Evolutionary conservation across 2,888 invertebrate genomes (phyloP), one percentile per base, ranked within the genome.

Genomic region (Aphodius sticticus): DNA sequence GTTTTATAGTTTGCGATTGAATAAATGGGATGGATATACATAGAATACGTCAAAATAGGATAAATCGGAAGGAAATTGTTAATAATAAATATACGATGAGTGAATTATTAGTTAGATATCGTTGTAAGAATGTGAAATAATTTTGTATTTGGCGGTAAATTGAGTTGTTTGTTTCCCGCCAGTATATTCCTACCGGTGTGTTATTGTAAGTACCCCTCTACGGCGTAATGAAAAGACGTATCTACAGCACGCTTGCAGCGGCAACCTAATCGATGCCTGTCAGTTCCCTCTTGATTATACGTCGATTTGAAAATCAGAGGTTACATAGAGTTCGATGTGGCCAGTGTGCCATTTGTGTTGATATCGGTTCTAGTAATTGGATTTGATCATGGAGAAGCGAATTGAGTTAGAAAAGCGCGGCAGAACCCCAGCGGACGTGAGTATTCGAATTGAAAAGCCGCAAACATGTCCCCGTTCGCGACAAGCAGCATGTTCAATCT

Each of bases 361-460:
- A 76, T 78, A 69, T 77, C 78, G 78, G 76, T 76, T 69, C 69
- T 37, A 70, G 74, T 79, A 80, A 77, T 75, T 71, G 81, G 80
- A 53, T 53, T 26, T 35, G n/a, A 74, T 35, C 26, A 98, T 98
- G 97, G 97, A 97, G 92, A 97, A 97, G 90, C 95, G 98, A 91
- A 95, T 99, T 92, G 96, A 96, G 89, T 92, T 98, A 89, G 99
- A 99, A 92, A 95, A 96, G 91, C 93, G 98, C 89, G 98, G 97
- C 90, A 94, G 95, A 90, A 94, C 94, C 90, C 95, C 97, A 86
- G 94, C 94, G 89, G 95, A 97, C 93, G 98, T 98, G 93, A 94
- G 93, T 89, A 86, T 79, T 78, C 37, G 77, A 77, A 79, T 81
- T 77, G 77, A 78, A 78, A 81, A 77, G 71, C 36, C 53, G 6